phyloP scores from a whole-genome alignment of 1,140 invertebrate genomes.

The Ips nitidus region DNA sequence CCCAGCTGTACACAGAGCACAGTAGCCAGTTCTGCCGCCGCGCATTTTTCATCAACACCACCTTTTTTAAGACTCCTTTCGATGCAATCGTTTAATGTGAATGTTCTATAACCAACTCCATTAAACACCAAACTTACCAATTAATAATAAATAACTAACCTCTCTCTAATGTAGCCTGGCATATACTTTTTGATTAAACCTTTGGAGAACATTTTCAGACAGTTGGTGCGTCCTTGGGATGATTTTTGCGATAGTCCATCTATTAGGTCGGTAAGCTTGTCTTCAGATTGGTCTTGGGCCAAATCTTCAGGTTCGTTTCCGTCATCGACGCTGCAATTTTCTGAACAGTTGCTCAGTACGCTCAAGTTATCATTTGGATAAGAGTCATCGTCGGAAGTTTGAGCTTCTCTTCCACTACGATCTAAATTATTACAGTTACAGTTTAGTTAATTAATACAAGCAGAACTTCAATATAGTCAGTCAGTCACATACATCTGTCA shows the following conservation, averaged over 20 bases:
- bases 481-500: no score
- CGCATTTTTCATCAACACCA: constrained; percentile 74
- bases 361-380: constrained; percentile 70
- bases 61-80: constrained; percentile 81
- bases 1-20: constrained; percentile 84
- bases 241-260: constrained; percentile 86
- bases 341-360: constrained; percentile 64
- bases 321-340: constrained; percentile 64
- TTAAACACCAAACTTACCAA: not conserved
- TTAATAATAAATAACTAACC: constrained; percentile 47
- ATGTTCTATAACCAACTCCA: constrained; percentile 55
- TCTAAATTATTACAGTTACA: constrained; percentile 34
- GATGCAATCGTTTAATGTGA: constrained; percentile 80
- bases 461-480: no score
- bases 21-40: constrained; percentile 76
- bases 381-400: constrained; percentile 63
- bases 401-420: constrained; percentile 40
- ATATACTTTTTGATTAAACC: constrained; percentile 80
- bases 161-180: constrained; percentile 73
- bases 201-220: constrained; percentile 71
- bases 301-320: constrained; percentile 59
- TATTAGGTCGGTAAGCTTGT: constrained; percentile 82
- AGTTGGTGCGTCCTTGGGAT: constrained; percentile 73
- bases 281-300: constrained; percentile 79
- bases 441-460: not conserved